phyloP scores from a whole-genome alignment of 2,113 vertebrate species.

The Daubentonia madagascariensis region DNA sequence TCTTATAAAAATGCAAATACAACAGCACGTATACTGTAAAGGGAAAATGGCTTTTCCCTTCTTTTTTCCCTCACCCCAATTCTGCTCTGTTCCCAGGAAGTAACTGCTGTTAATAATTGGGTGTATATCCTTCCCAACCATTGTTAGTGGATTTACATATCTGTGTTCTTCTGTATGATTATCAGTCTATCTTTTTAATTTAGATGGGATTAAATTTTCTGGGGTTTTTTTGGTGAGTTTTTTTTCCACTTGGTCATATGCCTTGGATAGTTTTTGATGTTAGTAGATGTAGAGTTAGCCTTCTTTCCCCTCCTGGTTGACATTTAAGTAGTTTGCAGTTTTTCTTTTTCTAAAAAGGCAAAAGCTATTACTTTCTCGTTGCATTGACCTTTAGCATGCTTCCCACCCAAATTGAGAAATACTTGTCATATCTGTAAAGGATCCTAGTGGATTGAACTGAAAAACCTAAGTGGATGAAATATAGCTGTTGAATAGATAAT shows the following conservation, averaged over 20 bases:
- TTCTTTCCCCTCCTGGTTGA: neutral
- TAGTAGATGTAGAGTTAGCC: neutral
- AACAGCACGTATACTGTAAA: neutral
- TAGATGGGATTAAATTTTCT: neutral
- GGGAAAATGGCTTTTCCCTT: neutral
- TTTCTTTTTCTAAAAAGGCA: conserved; percentile 2
- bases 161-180: neutral
- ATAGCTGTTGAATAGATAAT: neutral
- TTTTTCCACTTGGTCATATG: neutral
- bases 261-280: neutral
- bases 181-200: neutral
- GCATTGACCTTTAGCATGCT: neutral
- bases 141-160: neutral
- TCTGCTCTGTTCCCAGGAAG: neutral
- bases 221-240: neutral
- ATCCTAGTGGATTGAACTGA: neutral
- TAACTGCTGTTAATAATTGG: neutral
- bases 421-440: neutral
- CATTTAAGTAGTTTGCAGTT: neutral
- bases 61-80: neutral
- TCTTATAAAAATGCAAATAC: neutral
- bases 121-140: neutral
- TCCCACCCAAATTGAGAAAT: neutral
- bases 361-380: neutral
- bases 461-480: neutral